A percentile compares a stretch with the other conserved stretches of the same genome.
Conservation (phyloP, 2,113 vertebrate species). For the Prinia subflava region DNA sequence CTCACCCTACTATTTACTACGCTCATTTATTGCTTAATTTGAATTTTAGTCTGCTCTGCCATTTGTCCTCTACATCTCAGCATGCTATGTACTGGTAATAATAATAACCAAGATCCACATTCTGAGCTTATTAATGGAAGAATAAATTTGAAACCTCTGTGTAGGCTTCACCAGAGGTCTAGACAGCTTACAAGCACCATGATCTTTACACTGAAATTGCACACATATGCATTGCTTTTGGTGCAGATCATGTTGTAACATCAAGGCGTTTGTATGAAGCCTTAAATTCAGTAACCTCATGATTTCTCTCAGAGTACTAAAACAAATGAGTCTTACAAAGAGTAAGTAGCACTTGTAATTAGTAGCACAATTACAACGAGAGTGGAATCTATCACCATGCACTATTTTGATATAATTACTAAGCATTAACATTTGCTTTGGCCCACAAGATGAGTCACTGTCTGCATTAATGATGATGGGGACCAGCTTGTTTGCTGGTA, state of each 20-base stretch:
- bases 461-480: not conserved
- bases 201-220: not conserved
- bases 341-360: not conserved
- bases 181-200: not conserved
- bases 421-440: not conserved
- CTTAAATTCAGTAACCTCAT: not conserved
- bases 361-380: not conserved
- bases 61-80: not conserved
- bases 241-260: not conserved
- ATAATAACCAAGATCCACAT: not conserved
- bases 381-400: not conserved
- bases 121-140: not conserved
- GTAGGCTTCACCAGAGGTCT: not conserved
- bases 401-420: not conserved
- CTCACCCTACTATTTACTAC: not conserved
- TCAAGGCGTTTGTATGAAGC: not conserved
- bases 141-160: not conserved
- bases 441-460: not conserved
- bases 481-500: not conserved
- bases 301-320: not conserved
- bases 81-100: not conserved
- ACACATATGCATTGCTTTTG: not conserved
- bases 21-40: not conserved
- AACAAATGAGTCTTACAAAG: not conserved
- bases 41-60: not conserved